Evolutionary conservation across 2,797 vertebrate species (phyloP), one percentile per base, ranked within the genome.

Genomic region (Megalops cyprinoides): DNA sequence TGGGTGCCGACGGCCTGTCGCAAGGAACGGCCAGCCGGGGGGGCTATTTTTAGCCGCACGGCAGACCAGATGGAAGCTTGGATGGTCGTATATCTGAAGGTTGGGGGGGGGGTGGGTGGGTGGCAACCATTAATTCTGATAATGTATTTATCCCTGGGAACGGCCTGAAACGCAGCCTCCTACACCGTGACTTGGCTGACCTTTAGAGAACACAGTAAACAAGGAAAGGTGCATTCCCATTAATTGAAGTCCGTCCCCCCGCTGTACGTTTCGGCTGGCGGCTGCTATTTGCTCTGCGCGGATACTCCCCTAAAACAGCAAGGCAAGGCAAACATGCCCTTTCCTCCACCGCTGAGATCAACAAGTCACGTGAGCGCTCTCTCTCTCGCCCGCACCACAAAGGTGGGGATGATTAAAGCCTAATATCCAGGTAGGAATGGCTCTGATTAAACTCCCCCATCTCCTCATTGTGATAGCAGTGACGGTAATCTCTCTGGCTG

Each of bases 101-200:
- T 25, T 53, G 75, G 23, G 42, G 53, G 89, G 65, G 62, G 25
- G 42, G n/a, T n/a, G 55, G 42, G 87, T 92, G 91, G 87, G 91
- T 91, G 94, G 89, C 82, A 95, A 93, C 96, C 95, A 96, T 98
- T 97, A 95, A 97, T 97, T 97, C 93, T 94, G 95, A 95, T 96
- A 96, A 97, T 96, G 94, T 96, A 94, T 96, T 95, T 97, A 97
- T 98, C 96, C 96, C 96, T 97, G 96, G 95, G 96, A 97, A 97
- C 95, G 95, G 96, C 95, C 94, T 94, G 94, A 97, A 96, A 95
- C 93, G 94, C 89, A 91, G 94, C 93, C 92, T 95, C 92, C 91
- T 92, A 95, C 94, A 94, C 95, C 96, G 92, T 95, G 94, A 94
- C 95, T 95, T 90, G 91, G 94, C 93, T 94, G 95, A 97, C 96